Evolutionary conservation across 2,113 vertebrate species (phyloP).

Genomic region (Hippocampus barbouri): DNA sequence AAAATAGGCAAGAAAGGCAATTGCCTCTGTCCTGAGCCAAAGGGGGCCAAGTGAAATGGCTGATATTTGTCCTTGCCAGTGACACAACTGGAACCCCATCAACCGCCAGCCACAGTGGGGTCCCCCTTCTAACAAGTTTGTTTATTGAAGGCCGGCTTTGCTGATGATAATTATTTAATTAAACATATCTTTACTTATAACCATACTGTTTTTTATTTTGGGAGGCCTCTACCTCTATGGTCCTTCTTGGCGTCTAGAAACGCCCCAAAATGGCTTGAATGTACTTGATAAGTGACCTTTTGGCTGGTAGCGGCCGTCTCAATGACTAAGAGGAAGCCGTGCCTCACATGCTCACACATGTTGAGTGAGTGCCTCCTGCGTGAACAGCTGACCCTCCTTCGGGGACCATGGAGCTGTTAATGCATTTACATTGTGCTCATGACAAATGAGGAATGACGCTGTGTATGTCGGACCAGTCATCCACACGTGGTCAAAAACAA

Average conservation of each 20-base stretch:
- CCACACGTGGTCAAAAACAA: conserved; percentile 1
- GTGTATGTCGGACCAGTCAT: conserved; percentile 18
- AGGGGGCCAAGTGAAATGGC: too few species aligned
- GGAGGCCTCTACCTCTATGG: too few species aligned
- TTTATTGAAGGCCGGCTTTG: neutral
- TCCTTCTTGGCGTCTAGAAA: too few species aligned
- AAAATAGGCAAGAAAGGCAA: too few species aligned
- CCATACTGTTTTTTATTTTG: neutral
- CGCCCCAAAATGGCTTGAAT: neutral
- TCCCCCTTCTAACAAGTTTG: neutral
- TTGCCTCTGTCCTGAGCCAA: too few species aligned
- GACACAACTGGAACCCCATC: neutral
- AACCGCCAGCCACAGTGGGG: neutral
- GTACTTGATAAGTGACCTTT: neutral
- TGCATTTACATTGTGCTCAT: conserved; percentile 24
- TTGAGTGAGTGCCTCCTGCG: conserved; percentile 25
- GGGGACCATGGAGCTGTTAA: neutral
- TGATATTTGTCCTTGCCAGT: neutral
- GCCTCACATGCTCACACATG: conserved; percentile 26
- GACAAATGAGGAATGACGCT: conserved; percentile 28
- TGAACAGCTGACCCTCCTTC: conserved; percentile 30
- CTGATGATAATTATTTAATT: neutral
- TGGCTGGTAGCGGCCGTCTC: neutral
- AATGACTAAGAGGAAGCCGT: conserved; percentile 31
- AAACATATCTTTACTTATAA: neutral